phyloP scores from a whole-genome alignment of 1,140 invertebrate species.

The Ridgeia piscesae region DNA sequence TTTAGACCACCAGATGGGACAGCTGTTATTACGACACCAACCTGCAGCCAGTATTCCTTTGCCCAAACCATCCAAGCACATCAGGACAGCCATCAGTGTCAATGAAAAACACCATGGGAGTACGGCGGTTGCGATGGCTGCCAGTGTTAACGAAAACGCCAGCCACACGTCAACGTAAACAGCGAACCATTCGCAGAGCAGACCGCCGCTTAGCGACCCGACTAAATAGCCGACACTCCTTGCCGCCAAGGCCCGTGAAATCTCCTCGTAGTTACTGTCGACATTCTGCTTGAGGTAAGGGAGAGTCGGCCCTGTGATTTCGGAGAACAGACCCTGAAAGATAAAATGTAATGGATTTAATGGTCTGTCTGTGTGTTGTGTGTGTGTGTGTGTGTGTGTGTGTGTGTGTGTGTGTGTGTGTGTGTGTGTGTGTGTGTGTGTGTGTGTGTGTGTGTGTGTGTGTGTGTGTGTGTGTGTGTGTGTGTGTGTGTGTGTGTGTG shows the following conservation, averaged over 20 bases:
- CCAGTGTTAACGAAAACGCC: neutral
- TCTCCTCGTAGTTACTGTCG: slow-evolving; percentile 20
- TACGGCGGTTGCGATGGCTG: neutral
- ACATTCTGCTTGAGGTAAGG: slow-evolving; percentile 17
- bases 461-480: no score
- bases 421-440: no score
- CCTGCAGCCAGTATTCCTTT: slow-evolving; percentile 12
- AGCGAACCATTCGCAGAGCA: slow-evolving; percentile 6
- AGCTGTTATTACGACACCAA: neutral
- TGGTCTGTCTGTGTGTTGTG: no score
- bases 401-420: no score
- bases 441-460: no score
- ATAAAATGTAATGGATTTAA: no score
- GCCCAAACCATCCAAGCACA: neutral
- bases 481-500: no score
- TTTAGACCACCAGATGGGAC: neutral
- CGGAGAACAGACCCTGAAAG: no score
- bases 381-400: no score
- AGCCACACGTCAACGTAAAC: slow-evolving; percentile 6
- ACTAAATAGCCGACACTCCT: slow-evolving; percentile 11
- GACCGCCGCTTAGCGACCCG: slow-evolving; percentile 17
- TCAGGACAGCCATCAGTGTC: neutral
- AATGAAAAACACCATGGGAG: slow-evolving; percentile 14
- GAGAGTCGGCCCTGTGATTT: no score
- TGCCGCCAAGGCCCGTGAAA: slow-evolving; percentile 8